Percentiles rank a stretch among this genome's conserved stretches.
Conservation (phyloP, 2,888 invertebrate species). For the Julus scandinavius region DNA sequence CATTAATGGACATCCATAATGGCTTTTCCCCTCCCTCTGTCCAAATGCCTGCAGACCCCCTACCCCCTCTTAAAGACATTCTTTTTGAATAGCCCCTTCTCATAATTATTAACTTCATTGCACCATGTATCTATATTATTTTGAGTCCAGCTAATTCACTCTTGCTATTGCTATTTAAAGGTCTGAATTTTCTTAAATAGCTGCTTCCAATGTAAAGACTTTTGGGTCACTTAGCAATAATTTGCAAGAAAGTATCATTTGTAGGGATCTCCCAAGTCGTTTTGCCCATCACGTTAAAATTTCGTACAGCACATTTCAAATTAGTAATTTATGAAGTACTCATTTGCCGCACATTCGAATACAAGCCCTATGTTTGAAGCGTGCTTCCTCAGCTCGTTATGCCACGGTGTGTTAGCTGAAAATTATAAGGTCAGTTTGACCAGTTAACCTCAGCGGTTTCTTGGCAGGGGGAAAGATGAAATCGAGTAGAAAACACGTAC, state of each 20-base stretch:
- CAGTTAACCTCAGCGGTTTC: conserved; percentile 46
- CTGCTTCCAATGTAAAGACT: no score
- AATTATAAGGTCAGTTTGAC: conserved; percentile 46
- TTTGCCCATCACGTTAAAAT: background rate
- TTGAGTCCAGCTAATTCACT: no score
- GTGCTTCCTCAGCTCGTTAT: conserved; percentile 45
- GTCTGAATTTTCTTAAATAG: no score
- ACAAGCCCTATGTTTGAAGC: background rate
- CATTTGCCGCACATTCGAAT: background rate
- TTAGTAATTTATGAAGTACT: conserved; percentile 34
- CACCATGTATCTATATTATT: no score
- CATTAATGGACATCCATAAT: no score
- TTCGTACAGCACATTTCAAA: background rate
- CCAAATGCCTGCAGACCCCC: no score
- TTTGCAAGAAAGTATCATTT: background rate
- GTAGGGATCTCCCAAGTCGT: background rate
- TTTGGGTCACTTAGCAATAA: no score
- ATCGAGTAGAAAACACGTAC: conserved; percentile 51
- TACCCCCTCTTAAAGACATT: no score
- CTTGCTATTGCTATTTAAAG: no score
- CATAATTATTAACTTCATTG: no score
- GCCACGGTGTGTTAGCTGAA: conserved; percentile 26
- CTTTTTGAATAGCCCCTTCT: no score
- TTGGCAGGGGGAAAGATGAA: conserved; percentile 45
- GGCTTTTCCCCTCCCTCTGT: no score